These are phyloP conservation scores for Sciurus carolinensis DNA, from an alignment of 2,797 vertebrate genomes.

Conservation along the genomic window DNA sequence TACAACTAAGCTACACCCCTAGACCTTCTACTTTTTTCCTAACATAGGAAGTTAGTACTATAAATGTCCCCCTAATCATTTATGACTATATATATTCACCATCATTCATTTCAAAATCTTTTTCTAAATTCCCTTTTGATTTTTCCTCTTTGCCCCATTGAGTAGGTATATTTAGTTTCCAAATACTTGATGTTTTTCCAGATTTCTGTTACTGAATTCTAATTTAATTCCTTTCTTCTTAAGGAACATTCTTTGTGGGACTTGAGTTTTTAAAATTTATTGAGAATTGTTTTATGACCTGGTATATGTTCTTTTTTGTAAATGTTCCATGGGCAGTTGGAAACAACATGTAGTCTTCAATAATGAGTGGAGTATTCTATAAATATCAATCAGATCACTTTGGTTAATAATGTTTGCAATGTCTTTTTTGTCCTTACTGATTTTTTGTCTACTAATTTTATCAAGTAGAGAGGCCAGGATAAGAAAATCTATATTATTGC, in stretches of 20 bases:
- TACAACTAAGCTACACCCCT: not conserved
- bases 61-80: not conserved
- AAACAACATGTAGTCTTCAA: not conserved
- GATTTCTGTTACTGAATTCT: conserved; percentile 52
- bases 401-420: conserved; percentile 7
- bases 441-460: conserved; percentile 31
- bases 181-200: conserved; percentile 39
- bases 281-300: not conserved
- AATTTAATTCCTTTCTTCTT: conserved; percentile 12
- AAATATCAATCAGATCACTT: conserved; percentile 38
- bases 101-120: conserved; percentile 41
- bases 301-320: conserved; percentile 18
- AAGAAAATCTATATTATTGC: not conserved
- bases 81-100: conserved; percentile 14
- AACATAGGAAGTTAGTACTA: not conserved
- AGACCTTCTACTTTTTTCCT: not conserved
- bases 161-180: conserved; percentile 43
- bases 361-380: not conserved
- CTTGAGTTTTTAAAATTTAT: conserved; percentile 24
- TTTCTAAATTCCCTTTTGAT: conserved; percentile 42
- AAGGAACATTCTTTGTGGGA: conserved; percentile 8
- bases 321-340: conserved; percentile 10
- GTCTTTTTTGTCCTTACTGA: conserved; percentile 24
- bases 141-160: conserved; percentile 23
- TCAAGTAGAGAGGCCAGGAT: not conserved